Percentiles rank a stretch among this genome's conserved stretches.
phyloP scores from a whole-genome alignment of 2,888 invertebrate species.

The Rhingia rostrata region DNA sequence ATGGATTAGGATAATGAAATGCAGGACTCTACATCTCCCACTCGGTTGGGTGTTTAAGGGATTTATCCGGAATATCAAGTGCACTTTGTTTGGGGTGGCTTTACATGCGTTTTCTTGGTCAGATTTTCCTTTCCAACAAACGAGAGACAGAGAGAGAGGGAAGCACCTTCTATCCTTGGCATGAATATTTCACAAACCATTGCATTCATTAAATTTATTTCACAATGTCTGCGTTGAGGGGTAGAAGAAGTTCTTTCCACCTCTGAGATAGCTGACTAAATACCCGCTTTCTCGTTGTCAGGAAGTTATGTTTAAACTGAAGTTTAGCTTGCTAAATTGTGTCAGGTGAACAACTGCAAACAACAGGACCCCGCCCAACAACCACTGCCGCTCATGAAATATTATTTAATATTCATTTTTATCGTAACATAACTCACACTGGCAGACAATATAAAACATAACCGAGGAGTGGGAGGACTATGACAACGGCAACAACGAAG shows the following conservation, averaged over 20 bases:
- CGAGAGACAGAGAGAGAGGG: neutral
- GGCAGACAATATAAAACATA: conserved; percentile 17
- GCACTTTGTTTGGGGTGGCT: conserved; percentile 19
- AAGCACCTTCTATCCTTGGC: neutral
- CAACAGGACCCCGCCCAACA: neutral
- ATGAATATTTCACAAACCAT: conserved; percentile 9
- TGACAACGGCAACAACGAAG: too few species aligned
- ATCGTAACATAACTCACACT: conserved; percentile 65
- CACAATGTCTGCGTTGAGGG: neutral
- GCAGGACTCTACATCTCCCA: neutral
- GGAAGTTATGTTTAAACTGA: conserved; percentile 11
- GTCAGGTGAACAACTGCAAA: conserved; percentile 27
- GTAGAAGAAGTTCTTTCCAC: neutral
- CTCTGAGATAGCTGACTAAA: neutral
- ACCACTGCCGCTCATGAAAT: conserved; percentile 41
- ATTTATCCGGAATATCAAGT: conserved; percentile 16
- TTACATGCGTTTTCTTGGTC: conserved; percentile 9
- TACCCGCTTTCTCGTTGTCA: neutral
- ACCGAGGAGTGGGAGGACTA: neutral
- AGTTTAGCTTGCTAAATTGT: conserved; percentile 7
- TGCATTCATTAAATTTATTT: conserved; percentile 16
- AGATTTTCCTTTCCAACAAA: conserved; percentile 2
- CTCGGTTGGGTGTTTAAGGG: neutral
- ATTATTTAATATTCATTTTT: conserved; percentile 71
- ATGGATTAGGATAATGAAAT: conserved; percentile 44